Evolutionary conservation across 2,113 vertebrate genomes (phyloP).

Genomic region (Danionella cerebrum): DNA sequence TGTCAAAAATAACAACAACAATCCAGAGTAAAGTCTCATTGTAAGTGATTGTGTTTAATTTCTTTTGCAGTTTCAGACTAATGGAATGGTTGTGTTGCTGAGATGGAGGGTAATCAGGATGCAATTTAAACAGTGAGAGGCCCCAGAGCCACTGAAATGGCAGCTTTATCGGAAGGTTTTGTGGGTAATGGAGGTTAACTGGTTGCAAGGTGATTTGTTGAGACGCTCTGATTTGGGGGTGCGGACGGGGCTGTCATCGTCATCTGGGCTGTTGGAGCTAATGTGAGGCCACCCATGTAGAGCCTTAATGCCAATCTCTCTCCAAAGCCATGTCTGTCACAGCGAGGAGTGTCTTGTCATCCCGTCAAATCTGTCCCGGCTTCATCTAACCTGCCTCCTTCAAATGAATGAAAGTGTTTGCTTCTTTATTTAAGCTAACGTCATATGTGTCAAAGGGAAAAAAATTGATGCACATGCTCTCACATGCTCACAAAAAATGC

Average conservation of each 20-base stretch:
- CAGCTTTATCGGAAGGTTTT: slow-evolving; percentile 49
- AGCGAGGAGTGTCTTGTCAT: slow-evolving; percentile 48
- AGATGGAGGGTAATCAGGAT: slow-evolving; percentile 18
- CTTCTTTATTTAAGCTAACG: slow-evolving; percentile 62
- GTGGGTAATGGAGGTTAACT: slow-evolving; percentile 57
- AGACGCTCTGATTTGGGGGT: slow-evolving; percentile 51
- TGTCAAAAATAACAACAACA: slow-evolving; percentile 60
- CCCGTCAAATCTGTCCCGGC: slow-evolving; percentile 58
- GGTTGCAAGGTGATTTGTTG: slow-evolving; percentile 30
- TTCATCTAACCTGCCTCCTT: slow-evolving; percentile 57
- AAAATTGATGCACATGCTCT: slow-evolving; percentile 62
- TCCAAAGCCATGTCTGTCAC: slow-evolving; percentile 52
- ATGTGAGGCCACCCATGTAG: slow-evolving; percentile 49
- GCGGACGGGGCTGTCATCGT: slow-evolving; percentile 28
- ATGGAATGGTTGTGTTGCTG: neutral
- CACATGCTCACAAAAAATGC: slow-evolving; percentile 43
- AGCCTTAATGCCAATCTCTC: slow-evolving; percentile 45
- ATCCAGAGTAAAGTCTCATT: slow-evolving; percentile 23
- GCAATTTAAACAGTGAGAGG: slow-evolving; percentile 43
- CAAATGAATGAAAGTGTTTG: slow-evolving; percentile 17
- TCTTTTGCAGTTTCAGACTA: neutral
- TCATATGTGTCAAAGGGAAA: slow-evolving; percentile 60
- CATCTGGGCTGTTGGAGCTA: slow-evolving; percentile 62
- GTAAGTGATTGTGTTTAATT: slow-evolving; percentile 12
- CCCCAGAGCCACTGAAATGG: slow-evolving; percentile 44